Evolutionary conservation across 2,888 invertebrate species (phyloP).

Genomic region (Dasysyrphus albostriatus): DNA sequence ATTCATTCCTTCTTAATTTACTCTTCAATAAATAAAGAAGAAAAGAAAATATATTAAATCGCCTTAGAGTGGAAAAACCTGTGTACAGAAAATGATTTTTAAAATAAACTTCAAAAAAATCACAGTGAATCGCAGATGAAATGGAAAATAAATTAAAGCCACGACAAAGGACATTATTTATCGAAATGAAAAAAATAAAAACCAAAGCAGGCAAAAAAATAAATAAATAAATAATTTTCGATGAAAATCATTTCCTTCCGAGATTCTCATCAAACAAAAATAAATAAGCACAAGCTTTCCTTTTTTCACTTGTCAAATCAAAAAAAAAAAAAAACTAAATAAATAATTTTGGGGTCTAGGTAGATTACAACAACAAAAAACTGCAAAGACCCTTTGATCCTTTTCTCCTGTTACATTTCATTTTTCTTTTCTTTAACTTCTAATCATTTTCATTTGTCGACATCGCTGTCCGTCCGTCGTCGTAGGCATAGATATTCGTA

Average conservation of each 20-base stretch:
- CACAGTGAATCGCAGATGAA: slow-evolving; percentile 35
- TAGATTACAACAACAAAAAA: slow-evolving; percentile 31
- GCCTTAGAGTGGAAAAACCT: slow-evolving; percentile 21
- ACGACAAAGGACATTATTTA: slow-evolving; percentile 67
- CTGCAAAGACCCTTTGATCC: slow-evolving; percentile 66
- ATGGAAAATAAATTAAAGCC: slow-evolving; percentile 58
- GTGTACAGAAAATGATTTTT: slow-evolving; percentile 40
- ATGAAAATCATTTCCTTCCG: slow-evolving; percentile 67
- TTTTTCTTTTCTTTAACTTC: too few relatives aligned
- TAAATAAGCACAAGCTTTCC: slow-evolving; percentile 48
- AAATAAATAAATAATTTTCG: slow-evolving; percentile 71
- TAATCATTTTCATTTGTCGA: slow-evolving; percentile 60
- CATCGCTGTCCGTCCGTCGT: not conserved
- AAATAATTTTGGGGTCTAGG: slow-evolving; percentile 37
- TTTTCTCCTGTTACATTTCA: slow-evolving; percentile 41
- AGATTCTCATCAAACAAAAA: slow-evolving; percentile 66
- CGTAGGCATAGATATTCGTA: not conserved
- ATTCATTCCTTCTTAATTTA: slow-evolving; percentile 29
- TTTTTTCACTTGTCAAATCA: slow-evolving; percentile 20
- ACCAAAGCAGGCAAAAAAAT: slow-evolving; percentile 51
- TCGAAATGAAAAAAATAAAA: slow-evolving; percentile 59
- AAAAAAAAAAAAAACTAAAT: too few relatives aligned
- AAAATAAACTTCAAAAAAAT: slow-evolving; percentile 5
- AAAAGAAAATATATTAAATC: slow-evolving; percentile 35
- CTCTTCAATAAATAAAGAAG: slow-evolving; percentile 22